These are phyloP conservation scores for Drosophila meridiana DNA, from an alignment of 2,888 invertebrate species.

Conservation along the genomic window DNA sequence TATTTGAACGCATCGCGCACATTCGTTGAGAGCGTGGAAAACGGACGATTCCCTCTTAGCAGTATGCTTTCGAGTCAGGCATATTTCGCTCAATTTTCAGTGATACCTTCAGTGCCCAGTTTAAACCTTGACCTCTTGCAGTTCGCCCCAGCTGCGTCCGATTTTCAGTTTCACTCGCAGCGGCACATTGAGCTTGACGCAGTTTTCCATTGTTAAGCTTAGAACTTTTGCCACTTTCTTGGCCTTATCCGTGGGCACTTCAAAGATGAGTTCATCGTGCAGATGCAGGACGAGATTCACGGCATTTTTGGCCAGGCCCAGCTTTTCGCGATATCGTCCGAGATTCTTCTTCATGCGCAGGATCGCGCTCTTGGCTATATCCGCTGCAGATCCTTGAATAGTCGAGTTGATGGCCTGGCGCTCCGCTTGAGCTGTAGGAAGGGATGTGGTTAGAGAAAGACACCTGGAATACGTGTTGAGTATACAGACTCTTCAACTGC, in stretches of 20 bases:
- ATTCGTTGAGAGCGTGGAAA: not conserved
- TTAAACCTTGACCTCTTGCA: constrained; percentile 78
- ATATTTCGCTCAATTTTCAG: not conserved
- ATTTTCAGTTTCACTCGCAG: constrained; percentile 94
- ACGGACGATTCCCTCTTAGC: not conserved
- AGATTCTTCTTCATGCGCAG: constrained; percentile 89
- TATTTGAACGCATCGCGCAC: not conserved
- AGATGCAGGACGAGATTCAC: constrained; percentile 94
- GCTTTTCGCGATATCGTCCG: constrained; percentile 82
- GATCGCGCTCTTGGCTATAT: constrained; percentile 97
- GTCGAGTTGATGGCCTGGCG: constrained; percentile 98
- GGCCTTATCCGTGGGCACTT: constrained; percentile 89
- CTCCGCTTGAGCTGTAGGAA: constrained; percentile 90
- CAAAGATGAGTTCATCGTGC: constrained; percentile 98
- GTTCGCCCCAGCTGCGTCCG: constrained; percentile 92
- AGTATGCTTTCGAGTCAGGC: not conserved
- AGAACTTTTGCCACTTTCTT: constrained; percentile 88
- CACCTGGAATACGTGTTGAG: no score
- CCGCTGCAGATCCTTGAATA: constrained; percentile 98
- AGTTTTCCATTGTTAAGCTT: constrained; percentile 92
- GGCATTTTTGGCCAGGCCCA: constrained; percentile 79
- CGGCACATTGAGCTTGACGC: constrained; percentile 90
- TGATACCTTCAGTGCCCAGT: not conserved
- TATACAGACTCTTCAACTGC: constrained; percentile 87
- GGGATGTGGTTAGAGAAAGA: not conserved